A percentile compares a stretch with the other conserved stretches of the same genome.
phyloP scores from a whole-genome alignment of 1,140 invertebrate genomes.

The Tyrophagus putrescentiae region DNA sequence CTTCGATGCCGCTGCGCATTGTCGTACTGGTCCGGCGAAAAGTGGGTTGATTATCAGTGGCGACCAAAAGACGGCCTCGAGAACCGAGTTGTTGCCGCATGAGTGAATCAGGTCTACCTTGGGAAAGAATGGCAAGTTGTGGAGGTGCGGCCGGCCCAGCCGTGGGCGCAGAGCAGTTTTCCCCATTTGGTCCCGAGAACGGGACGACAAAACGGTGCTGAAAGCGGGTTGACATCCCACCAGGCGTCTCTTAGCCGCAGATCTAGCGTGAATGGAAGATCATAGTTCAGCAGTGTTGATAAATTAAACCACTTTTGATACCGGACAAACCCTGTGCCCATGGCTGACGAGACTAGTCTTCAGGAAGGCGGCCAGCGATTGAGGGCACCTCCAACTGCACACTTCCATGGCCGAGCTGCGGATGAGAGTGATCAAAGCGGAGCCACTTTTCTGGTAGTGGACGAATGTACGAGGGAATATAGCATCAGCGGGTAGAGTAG shows the following conservation, averaged over 20 bases:
- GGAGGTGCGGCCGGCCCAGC: slow-evolving; percentile 16
- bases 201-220: slow-evolving; percentile 12
- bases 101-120: slow-evolving; percentile 29
- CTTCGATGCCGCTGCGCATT: slow-evolving; percentile 23
- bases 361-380: slow-evolving; percentile 6
- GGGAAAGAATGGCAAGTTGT: slow-evolving; percentile 10
- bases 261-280: no score
- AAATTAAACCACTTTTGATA: no score
- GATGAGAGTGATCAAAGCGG: slow-evolving; percentile 20
- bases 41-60: slow-evolving; percentile 29
- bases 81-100: slow-evolving; percentile 30
- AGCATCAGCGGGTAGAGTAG: slow-evolving; percentile 20
- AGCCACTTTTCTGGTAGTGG: slow-evolving; percentile 12
- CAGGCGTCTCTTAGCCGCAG: slow-evolving; percentile 2
- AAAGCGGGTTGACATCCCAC: neutral
- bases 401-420: neutral
- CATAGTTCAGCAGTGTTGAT: no score
- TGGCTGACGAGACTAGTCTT: slow-evolving; percentile 20
- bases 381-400: slow-evolving; percentile 6
- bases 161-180: slow-evolving; percentile 21
- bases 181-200: neutral
- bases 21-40: slow-evolving; percentile 27
- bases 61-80: slow-evolving; percentile 29
- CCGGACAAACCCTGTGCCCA: slow-evolving; percentile 26
- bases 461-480: slow-evolving; percentile 16